Evolutionary conservation across 2,113 vertebrate genomes (phyloP).

Genomic region (Pungitius pungitius): DNA sequence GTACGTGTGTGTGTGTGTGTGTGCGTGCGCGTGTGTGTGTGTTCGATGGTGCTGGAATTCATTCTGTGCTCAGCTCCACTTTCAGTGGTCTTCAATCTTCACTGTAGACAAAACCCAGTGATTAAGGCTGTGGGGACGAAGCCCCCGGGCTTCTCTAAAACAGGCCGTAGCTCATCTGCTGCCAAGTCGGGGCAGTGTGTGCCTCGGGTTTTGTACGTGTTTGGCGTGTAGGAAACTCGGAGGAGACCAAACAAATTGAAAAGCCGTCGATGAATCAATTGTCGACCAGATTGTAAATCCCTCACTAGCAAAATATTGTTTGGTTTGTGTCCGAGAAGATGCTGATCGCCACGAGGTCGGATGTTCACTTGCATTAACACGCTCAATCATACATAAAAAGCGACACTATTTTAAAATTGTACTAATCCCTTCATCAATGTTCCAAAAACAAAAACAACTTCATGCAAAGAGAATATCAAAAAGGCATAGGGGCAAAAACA

Average conservation of each 20-base stretch:
- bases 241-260: neutral
- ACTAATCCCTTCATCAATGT: no score
- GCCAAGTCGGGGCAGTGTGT: slow-evolving; percentile 36
- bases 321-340: neutral
- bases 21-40: neutral
- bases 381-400: neutral
- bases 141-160: slow-evolving; percentile 45
- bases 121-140: slow-evolving; percentile 70
- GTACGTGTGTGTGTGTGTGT: slow-evolving; percentile 7
- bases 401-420: neutral
- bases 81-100: slow-evolving; percentile 68
- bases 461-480: no score
- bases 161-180: slow-evolving; percentile 57
- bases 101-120: slow-evolving; percentile 66
- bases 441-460: no score
- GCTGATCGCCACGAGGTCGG: neutral
- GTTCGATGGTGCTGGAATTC: slow-evolving; percentile 35
- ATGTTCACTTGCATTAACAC: neutral
- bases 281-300: neutral
- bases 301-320: neutral
- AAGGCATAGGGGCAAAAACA: no score
- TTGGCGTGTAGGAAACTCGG: slow-evolving; percentile 6
- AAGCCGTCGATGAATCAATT: neutral
- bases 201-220: slow-evolving; percentile 8
- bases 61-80: slow-evolving; percentile 54